These are phyloP conservation scores for Dromius quadrimaculatus DNA, from an alignment of 2,888 invertebrate genomes.

Conservation along the genomic window DNA sequence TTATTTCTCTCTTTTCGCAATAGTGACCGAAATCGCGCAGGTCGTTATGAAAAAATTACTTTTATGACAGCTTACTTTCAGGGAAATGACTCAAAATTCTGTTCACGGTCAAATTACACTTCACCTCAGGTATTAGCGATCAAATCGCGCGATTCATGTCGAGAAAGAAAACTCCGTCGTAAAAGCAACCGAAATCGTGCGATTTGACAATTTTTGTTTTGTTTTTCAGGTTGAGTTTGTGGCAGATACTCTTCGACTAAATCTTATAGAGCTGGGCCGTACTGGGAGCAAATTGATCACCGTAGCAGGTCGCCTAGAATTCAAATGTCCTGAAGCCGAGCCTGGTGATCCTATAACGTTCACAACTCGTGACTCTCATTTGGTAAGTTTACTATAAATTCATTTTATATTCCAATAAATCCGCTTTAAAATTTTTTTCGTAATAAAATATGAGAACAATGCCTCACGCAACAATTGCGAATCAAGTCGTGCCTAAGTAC, in stretches of 20 bases:
- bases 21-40: too few relatives aligned
- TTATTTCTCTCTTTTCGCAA: too few relatives aligned
- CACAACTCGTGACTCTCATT: constrained; percentile 89
- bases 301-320: constrained; percentile 87
- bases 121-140: too few relatives aligned
- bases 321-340: constrained; percentile 87
- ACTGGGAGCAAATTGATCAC: constrained; percentile 83
- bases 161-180: too few relatives aligned
- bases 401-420: too few relatives aligned
- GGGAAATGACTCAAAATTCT: too few relatives aligned
- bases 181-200: constrained; percentile 15
- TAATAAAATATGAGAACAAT: background rate
- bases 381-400: constrained; percentile 75
- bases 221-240: constrained; percentile 89
- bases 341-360: constrained; percentile 93
- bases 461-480: background rate
- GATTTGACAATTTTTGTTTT: too few relatives aligned
- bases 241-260: constrained; percentile 88
- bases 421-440: too few relatives aligned
- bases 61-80: too few relatives aligned
- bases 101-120: too few relatives aligned
- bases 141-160: too few relatives aligned
- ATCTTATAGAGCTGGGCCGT: constrained; percentile 88
- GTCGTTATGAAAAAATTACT: too few relatives aligned
- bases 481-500: constrained; percentile 3